phyloP scores from a whole-genome alignment of 1,140 invertebrate genomes.

The Formica exsecta region DNA sequence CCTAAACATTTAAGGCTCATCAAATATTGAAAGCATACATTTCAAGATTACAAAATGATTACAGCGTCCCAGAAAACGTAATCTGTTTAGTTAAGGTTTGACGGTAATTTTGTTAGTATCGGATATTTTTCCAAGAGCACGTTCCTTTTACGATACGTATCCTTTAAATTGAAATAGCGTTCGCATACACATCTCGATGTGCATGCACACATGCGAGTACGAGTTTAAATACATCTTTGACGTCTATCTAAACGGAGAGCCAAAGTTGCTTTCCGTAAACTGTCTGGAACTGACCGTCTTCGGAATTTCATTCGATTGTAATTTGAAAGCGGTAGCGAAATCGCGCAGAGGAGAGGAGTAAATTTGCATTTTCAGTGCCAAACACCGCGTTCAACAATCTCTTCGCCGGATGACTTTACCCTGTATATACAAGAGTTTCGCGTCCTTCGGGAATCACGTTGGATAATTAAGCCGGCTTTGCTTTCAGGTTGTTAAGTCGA shows the following conservation, averaged over 20 bases:
- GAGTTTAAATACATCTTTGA: conserved; percentile 2
- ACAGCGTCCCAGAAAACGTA: neutral
- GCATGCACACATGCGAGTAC: neutral
- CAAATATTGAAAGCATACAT: neutral
- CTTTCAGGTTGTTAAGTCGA: conserved; percentile 42
- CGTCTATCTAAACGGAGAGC: neutral
- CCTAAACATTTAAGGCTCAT: neutral
- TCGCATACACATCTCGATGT: neutral
- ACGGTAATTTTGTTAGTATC: neutral
- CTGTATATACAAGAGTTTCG: conserved; percentile 42
- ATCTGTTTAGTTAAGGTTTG: neutral
- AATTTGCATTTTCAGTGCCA: conserved; percentile 46
- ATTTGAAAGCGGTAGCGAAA: conserved; percentile 14
- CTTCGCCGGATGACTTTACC: conserved; percentile 4
- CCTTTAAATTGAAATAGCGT: neutral
- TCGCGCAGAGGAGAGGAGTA: neutral
- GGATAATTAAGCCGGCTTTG: conserved; percentile 54
- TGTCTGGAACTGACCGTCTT: neutral
- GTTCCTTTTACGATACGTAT: neutral
- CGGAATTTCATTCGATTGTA: conserved; percentile 10
- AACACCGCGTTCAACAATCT: conserved; percentile 39
- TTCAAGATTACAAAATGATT: neutral
- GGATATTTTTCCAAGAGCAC: neutral
- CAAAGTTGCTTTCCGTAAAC: conserved; percentile 10
- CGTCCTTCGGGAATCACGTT: conserved; percentile 35